Base-by-base conservation (phyloP, 92 coral and sea anemone genomes). In the Blastomussa wellsi region DNA sequence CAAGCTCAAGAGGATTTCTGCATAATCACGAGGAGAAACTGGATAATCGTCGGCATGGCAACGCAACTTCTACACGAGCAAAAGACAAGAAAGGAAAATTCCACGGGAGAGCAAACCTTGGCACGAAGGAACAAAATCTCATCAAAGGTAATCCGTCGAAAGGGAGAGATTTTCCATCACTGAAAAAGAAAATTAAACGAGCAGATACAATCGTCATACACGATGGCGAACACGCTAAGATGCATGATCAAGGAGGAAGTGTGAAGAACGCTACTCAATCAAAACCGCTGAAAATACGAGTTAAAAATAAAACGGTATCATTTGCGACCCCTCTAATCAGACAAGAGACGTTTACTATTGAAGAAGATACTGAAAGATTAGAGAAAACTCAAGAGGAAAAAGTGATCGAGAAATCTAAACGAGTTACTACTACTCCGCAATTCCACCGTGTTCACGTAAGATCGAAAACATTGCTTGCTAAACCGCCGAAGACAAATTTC, bases 401-500 rank as follows among this genome's bases (percentile, higher is more conserved):
- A 28, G 16, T 28, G 7, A 14, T 24, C 44, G 28, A 15, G 37
- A 35, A 36, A 70, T 24, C 44, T 35, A 70, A 70, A 70, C 44
- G 19, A 70, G 16, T 22, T 19, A 70, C 75, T 26, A 0, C 75
- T 26, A 16, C 75, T 70, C 75, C 14, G 10, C 74, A 70, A 36
- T 35, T 0, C 29, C n/a, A 48, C 33, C 24, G 44, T 29, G 1
- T 32, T 47, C 85, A 70, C 10, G 28, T 14, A 48, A 69, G 78
- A 39, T 73, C 17, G 67, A 83, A 44, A 49, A 42, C 82, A 38
- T 31, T 31, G 32, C 15, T 20, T 35, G 10, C 75, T 4, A 78
- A 75, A 47, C 39, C 65, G 70, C 39, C 65, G 70, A 83, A 87
- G 31, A 92, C 89, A 14, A 86, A 78, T 35, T 94, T 92, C 39